Conservation (phyloP, 2,113 vertebrate genomes). For the Phylloscopus whistleri region DNA sequence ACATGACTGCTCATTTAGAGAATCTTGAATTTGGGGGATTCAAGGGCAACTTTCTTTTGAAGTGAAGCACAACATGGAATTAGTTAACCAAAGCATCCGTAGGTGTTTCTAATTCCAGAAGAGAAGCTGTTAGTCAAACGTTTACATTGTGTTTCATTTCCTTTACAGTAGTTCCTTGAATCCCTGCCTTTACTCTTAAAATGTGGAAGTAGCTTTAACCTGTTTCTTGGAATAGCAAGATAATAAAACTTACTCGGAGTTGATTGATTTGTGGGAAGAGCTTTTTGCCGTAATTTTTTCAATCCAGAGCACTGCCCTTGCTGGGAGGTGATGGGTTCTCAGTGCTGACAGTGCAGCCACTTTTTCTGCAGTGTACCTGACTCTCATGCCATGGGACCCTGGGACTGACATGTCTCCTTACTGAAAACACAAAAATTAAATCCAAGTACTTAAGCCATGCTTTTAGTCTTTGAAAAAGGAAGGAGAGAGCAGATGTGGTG, state of each 20-base stretch:
- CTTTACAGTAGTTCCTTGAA: constrained; percentile 39
- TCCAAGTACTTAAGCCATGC: background rate
- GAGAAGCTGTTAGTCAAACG: constrained; percentile 53
- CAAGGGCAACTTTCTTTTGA: constrained; percentile 38
- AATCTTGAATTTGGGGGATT: constrained; percentile 20
- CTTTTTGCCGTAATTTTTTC: background rate
- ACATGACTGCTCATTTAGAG: background rate
- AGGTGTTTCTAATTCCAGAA: constrained; percentile 37
- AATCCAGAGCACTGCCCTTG: background rate
- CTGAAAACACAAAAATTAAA: background rate
- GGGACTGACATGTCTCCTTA: background rate
- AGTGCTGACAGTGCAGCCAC: background rate
- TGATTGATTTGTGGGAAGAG: background rate
- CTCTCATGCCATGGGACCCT: background rate
- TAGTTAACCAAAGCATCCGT: constrained; percentile 28
- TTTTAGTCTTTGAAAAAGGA: background rate
- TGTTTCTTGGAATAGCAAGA: background rate
- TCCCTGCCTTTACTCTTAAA: constrained; percentile 10
- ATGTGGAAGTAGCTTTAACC: background rate
- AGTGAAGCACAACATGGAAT: background rate
- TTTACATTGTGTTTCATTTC: constrained; percentile 56
- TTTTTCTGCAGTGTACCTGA: background rate
- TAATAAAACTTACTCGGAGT: background rate
- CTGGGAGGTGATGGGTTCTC: background rate
- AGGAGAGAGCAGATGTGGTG: background rate